A percentile compares a stretch with the other conserved stretches of the same genome.
Conservation (phyloP, 2,888 invertebrate genomes). For the Dorcus hopei region DNA sequence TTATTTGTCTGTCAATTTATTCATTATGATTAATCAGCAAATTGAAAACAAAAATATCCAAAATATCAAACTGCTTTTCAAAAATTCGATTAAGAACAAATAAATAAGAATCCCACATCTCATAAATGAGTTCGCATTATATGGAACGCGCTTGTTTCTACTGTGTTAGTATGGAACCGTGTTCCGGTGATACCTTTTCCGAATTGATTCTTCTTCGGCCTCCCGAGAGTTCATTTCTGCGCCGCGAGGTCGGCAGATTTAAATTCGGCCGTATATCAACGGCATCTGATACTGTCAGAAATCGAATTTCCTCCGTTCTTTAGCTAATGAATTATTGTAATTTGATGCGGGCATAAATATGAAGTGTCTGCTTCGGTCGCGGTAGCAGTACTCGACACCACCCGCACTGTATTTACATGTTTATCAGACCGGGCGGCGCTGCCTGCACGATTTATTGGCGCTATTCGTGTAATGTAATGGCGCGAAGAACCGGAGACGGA, state of each 20-base stretch:
- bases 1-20: too few species aligned
- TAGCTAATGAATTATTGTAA: slow-evolving; percentile 45
- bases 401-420: slow-evolving; percentile 41
- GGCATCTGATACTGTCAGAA: slow-evolving; percentile 38
- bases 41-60: too few species aligned
- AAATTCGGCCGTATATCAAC: slow-evolving; percentile 31
- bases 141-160: too few species aligned
- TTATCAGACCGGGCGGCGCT: slow-evolving; percentile 43
- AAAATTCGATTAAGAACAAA: too few species aligned
- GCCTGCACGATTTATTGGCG: slow-evolving; percentile 40
- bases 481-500: slow-evolving; percentile 44
- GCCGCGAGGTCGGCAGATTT: slow-evolving; percentile 15
- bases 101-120: too few species aligned
- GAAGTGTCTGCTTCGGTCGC: slow-evolving; percentile 35
- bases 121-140: too few species aligned
- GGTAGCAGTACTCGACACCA: slow-evolving; percentile 22
- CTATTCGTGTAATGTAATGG: slow-evolving; percentile 43
- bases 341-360: slow-evolving; percentile 44
- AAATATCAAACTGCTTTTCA: too few species aligned
- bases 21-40: too few species aligned
- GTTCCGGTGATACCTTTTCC: slow-evolving; percentile 25
- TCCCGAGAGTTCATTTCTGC: slow-evolving; percentile 34
- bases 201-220: slow-evolving; percentile 42
- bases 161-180: too few species aligned
- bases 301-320: slow-evolving; percentile 38